Conservation (phyloP, 1,140 invertebrate genomes). For the Ceratoteleas bidentatus region DNA sequence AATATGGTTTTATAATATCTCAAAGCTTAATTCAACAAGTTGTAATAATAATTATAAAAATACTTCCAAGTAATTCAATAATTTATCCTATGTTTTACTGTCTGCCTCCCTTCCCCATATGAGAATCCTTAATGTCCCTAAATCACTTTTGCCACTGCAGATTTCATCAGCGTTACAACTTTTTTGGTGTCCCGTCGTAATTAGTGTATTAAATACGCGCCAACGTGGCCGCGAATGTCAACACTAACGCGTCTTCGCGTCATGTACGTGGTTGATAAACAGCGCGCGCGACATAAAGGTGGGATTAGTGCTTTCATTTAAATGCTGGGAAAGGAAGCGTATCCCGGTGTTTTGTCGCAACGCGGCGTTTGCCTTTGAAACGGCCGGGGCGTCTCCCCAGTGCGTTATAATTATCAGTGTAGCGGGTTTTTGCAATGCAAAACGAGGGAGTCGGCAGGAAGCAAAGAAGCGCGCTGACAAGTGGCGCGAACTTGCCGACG, state of each 20-base stretch:
- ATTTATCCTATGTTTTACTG: too few relatives aligned
- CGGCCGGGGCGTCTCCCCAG: background rate
- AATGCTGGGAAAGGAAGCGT: constrained; percentile 32
- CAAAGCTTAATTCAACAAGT: too few relatives aligned
- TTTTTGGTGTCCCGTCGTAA: constrained; percentile 33
- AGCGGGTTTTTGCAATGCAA: too few relatives aligned
- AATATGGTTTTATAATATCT: too few relatives aligned
- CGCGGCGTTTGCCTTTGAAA: constrained; percentile 16
- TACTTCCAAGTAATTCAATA: too few relatives aligned
- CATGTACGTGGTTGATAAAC: constrained; percentile 24
- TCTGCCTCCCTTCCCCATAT: too few relatives aligned
- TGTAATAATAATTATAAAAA: too few relatives aligned
- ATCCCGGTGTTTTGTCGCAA: constrained; percentile 19
- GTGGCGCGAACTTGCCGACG: too few relatives aligned
- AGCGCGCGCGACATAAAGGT: constrained; percentile 25
- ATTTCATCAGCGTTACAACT: constrained; percentile 2
- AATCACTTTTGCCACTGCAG: background rate
- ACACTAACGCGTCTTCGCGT: constrained; percentile 29
- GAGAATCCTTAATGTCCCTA: too few relatives aligned
- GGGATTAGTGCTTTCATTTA: constrained; percentile 39
- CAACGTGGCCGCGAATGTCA: background rate
- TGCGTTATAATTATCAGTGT: background rate
- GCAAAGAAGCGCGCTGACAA: too few relatives aligned
- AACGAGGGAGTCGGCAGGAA: too few relatives aligned
- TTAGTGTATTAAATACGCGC: constrained; percentile 42